Conservation (phyloP, 1,140 invertebrate species). For the Anastrepha ludens region DNA sequence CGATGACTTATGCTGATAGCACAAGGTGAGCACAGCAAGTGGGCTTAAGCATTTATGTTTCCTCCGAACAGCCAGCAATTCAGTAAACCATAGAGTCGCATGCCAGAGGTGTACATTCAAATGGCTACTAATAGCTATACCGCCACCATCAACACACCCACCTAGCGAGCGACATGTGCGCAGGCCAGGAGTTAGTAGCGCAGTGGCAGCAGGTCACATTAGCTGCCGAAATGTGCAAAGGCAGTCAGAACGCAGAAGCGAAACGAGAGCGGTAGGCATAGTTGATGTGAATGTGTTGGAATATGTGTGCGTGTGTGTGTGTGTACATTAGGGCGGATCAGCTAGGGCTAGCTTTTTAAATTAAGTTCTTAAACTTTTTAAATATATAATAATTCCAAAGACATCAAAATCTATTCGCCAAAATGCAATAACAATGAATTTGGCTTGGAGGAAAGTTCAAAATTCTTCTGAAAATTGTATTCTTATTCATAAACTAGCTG, state of each 20-base stretch:
- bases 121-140: not conserved
- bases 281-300: too few relatives aligned
- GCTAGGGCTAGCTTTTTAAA: too few relatives aligned
- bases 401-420: too few relatives aligned
- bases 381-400: too few relatives aligned
- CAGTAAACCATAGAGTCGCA: not conserved
- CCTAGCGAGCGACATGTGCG: not conserved
- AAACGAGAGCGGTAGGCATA: not conserved
- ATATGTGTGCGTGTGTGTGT: not conserved
- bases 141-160: not conserved
- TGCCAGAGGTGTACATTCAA: not conserved
- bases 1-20: slow-evolving; percentile 46
- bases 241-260: not conserved
- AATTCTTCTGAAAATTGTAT: too few relatives aligned
- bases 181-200: not conserved
- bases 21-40: not conserved
- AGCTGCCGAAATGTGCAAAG: slow-evolving; percentile 21
- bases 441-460: too few relatives aligned
- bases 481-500: too few relatives aligned
- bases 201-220: slow-evolving; percentile 18
- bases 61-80: not conserved
- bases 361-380: too few relatives aligned
- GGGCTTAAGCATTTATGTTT: slow-evolving; percentile 13
- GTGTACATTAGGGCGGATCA: not conserved
- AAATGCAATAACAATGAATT: too few relatives aligned